A percentile compares a stretch with the other conserved stretches of the same genome.
phyloP scores from a whole-genome alignment of 2,113 vertebrate species.

The Pygoscelis adeliae region DNA sequence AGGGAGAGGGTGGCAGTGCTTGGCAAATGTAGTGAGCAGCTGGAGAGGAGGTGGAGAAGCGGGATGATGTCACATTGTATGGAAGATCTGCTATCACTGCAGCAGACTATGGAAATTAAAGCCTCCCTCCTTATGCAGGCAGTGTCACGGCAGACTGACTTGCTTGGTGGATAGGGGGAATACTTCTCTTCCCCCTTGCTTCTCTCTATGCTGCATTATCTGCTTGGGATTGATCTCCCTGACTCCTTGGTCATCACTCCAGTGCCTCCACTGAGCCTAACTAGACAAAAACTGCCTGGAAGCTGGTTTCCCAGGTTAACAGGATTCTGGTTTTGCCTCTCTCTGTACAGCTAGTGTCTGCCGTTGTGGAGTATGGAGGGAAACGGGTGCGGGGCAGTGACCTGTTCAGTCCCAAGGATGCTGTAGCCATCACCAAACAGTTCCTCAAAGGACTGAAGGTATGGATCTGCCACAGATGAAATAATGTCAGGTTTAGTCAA shows the following conservation, averaged over 20 bases:
- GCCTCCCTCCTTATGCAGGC: not conserved
- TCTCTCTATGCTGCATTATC: not conserved
- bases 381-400: conserved; percentile 91
- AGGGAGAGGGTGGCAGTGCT: not conserved
- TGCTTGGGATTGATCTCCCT: not conserved
- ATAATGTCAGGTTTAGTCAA: not conserved
- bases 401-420: conserved; percentile 91
- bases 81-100: not conserved
- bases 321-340: not conserved
- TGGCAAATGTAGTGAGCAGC: conserved; percentile 11
- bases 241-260: not conserved
- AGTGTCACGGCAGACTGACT: not conserved
- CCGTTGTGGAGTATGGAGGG: conserved; percentile 91
- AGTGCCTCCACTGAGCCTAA: not conserved
- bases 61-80: not conserved
- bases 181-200: not conserved
- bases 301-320: not conserved
- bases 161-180: not conserved
- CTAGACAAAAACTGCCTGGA: no score
- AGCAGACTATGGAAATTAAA: not conserved
- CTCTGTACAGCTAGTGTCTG: conserved; percentile 83
- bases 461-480: not conserved
- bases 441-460: conserved; percentile 98
- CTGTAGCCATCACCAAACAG: conserved; percentile 95
- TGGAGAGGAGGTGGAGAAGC: conserved; percentile 58